Percentiles rank a stretch among this genome's conserved stretches.
These are phyloP conservation scores for Scaptodrosophila lebanonensis DNA, from an alignment of 1,140 invertebrate species.

Conservation along the genomic window DNA sequence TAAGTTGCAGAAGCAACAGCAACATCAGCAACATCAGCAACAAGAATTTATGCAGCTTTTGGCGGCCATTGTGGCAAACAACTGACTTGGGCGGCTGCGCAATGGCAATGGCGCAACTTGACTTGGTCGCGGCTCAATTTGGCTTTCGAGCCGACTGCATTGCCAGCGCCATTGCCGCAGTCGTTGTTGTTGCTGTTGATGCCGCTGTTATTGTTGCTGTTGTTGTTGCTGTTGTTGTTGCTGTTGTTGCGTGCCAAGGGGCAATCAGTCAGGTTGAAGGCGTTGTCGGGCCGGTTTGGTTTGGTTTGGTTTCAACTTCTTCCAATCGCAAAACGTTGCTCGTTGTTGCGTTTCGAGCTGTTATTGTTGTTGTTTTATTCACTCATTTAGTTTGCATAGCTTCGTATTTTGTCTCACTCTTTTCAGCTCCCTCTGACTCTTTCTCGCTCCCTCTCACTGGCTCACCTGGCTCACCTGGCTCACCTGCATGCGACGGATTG, in stretches of 20 bases:
- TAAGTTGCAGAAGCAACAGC: too few relatives aligned
- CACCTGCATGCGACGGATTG: conserved; percentile 23
- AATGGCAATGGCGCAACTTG: conserved; percentile 41
- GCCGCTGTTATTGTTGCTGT: conserved; percentile 6
- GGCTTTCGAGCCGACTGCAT: conserved; percentile 2
- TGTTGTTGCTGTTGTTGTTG: conserved; percentile 26
- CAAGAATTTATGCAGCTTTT: conserved; percentile 18
- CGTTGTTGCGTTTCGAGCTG: conserved; percentile 31
- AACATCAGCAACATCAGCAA: conserved; percentile 10
- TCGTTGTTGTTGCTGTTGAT: conserved; percentile 27
- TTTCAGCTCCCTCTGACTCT: conserved; percentile 6
- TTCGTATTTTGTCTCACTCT: conserved; percentile 5
- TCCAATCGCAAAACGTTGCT: conserved; percentile 61
- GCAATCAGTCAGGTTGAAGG: conserved; percentile 71
- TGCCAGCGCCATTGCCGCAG: conserved; percentile 17
- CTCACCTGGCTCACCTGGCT: not conserved
- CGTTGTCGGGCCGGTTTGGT: conserved; percentile 51
- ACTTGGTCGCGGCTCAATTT: conserved; percentile 1
- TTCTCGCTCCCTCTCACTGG: conserved; percentile 7
- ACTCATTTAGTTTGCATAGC: conserved; percentile 1
- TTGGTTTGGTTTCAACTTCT: conserved; percentile 47
- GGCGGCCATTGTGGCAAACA: conserved; percentile 62
- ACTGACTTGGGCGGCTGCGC: conserved; percentile 49
- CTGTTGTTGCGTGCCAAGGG: conserved; percentile 65
- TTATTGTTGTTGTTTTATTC: conserved; percentile 18